A percentile compares a stretch with the other conserved stretches of the same genome.
phyloP scores from a whole-genome alignment of 2,888 invertebrate genomes.

The Andrena bucephala region DNA sequence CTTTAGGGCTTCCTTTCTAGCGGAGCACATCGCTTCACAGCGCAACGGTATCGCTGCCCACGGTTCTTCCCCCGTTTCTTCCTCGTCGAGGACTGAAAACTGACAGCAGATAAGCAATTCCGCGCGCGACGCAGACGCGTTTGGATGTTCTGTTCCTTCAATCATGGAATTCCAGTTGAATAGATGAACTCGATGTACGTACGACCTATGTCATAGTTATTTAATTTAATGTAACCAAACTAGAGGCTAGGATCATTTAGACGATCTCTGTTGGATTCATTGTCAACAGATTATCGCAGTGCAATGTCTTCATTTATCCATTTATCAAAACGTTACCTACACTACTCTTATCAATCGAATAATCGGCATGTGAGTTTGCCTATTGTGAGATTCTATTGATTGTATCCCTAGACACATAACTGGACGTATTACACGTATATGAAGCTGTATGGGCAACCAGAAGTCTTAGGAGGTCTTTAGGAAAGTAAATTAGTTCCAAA shows the following conservation, averaged over 20 bases:
- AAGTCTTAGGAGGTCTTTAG: too few species aligned
- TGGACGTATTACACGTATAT: too few species aligned
- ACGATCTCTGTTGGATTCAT: too few species aligned
- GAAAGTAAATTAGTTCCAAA: too few species aligned
- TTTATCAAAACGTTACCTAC: not conserved
- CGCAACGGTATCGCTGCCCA: constrained; percentile 20
- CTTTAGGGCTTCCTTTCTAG: constrained; percentile 34
- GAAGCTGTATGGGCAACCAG: too few species aligned
- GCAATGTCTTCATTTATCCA: too few species aligned
- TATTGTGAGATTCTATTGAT: not conserved
- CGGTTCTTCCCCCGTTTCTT: constrained; percentile 13
- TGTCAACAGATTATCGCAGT: too few species aligned
- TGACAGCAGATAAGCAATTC: constrained; percentile 57
- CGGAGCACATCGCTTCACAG: constrained; percentile 37
- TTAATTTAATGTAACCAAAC: not conserved
- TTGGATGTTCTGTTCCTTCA: constrained; percentile 1
- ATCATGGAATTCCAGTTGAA: constrained; percentile 15
- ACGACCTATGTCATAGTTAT: not conserved
- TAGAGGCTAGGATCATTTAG: too few species aligned
- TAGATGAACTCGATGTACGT: not conserved
- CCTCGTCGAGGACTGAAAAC: constrained; percentile 23
- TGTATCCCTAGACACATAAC: not conserved
- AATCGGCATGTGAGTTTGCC: not conserved
- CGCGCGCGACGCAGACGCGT: constrained; percentile 19
- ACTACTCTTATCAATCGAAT: not conserved